phyloP scores from a whole-genome alignment of 2,113 vertebrate species.

The Lycaon pictus region DNA sequence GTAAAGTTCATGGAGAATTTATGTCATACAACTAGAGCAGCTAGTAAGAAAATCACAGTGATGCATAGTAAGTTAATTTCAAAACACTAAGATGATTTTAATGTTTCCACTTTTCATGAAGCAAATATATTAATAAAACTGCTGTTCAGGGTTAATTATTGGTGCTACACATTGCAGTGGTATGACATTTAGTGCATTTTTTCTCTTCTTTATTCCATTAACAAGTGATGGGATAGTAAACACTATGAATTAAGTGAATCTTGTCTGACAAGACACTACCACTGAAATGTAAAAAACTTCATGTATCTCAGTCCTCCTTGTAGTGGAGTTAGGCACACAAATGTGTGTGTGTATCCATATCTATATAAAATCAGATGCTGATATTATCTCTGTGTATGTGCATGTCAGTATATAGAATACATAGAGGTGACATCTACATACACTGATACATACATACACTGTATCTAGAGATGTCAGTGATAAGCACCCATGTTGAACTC shows the following conservation, averaged over 20 bases:
- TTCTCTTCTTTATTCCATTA: not conserved
- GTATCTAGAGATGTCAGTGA: not conserved
- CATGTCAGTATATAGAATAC: not conserved
- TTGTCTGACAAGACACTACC: slow-evolving; percentile 5
- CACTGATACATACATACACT: not conserved
- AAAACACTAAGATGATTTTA: not conserved
- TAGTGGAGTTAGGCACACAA: not conserved
- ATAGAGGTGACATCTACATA: not conserved
- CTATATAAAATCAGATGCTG: not conserved
- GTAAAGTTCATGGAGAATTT: slow-evolving; percentile 47
- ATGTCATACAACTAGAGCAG: not conserved
- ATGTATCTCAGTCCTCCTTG: not conserved
- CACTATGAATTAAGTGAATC: not conserved
- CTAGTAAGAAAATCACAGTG: not conserved
- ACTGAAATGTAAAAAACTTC: slow-evolving; percentile 32
- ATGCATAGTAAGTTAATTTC: not conserved
- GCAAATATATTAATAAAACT: slow-evolving; percentile 48
- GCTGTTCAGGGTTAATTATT: not conserved
- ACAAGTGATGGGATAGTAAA: not conserved
- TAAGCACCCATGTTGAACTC: not conserved
- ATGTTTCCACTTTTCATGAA: not conserved
- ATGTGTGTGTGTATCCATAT: not conserved
- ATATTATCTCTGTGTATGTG: not conserved
- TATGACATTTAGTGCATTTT: not conserved
- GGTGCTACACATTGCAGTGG: not conserved